phyloP scores from a whole-genome alignment of 2,888 invertebrate genomes.

The Antitype chi region DNA sequence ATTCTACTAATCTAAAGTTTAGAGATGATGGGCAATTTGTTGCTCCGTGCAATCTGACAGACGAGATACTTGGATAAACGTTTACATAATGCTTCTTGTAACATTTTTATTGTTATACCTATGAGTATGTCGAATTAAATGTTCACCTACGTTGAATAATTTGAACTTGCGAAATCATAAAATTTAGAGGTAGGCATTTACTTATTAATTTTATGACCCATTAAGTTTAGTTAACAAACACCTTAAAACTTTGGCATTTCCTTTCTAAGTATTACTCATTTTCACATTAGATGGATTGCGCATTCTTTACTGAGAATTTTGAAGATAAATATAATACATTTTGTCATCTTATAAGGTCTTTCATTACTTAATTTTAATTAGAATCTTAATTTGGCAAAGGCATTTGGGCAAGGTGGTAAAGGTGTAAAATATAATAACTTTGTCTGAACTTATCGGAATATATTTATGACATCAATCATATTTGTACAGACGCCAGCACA shows the following conservation, averaged over 20 bases:
- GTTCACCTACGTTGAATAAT: constrained; percentile 20
- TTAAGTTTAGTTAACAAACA: constrained; percentile 21
- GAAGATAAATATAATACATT: background rate
- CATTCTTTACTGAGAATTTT: constrained; percentile 5
- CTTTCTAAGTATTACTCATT: constrained; percentile 8
- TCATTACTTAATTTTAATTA: background rate
- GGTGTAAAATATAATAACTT: constrained; percentile 7
- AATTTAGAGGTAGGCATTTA: constrained; percentile 1
- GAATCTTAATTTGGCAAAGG: background rate
- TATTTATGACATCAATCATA: background rate
- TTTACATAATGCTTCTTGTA: constrained; percentile 35
- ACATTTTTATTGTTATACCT: constrained; percentile 25
- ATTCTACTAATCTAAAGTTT: constrained; percentile 41
- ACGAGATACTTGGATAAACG: constrained; percentile 14
- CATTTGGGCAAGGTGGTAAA: background rate
- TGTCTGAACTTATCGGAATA: background rate
- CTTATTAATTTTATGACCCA: constrained; percentile 23
- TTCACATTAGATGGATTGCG: background rate
- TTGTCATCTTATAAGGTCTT: background rate
- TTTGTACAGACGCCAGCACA: no score
- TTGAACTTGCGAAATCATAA: constrained; percentile 40
- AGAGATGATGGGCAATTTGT: constrained; percentile 47
- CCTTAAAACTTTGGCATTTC: constrained; percentile 19
- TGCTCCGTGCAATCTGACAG: constrained; percentile 28
- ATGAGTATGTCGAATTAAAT: constrained; percentile 19